Evolutionary conservation across 2,113 vertebrate genomes (phyloP), one percentile per base, ranked within the genome.

Genomic region (Cebus imitator): DNA sequence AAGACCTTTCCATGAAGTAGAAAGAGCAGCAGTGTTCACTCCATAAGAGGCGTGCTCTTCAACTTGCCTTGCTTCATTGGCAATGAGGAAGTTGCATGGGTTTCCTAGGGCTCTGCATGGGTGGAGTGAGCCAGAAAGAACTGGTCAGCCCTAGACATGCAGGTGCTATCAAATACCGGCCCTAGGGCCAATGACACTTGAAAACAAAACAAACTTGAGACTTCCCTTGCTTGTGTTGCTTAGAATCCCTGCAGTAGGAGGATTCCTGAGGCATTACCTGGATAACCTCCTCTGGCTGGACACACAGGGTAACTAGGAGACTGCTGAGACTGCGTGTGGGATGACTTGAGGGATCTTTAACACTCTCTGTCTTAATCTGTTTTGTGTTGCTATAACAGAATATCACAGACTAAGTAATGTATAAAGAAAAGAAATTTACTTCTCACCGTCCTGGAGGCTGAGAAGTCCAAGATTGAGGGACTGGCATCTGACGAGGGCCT

Each of bases 1-100:
- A 98, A 98, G 32, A 84, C 81, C 72, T 97, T 98, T 98, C 96
- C 48, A 48, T 40, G 85, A 95, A 98, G 68, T 79, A 93, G 88
- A 82, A 94, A 84, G 75, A 95, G 95, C 79, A 87, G 25, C 30
- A 7, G 43, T 8, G 76, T 73, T 97, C 78, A 66, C 98, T 98
- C 94, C 96, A 97, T 97, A 97, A 98, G 97, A 98, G 97, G 90
- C 80, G 43, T 87, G 90, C 50, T 21, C 68, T 87, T 73, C 11
- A 78, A 7, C 10, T 84, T 90, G 73, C 87, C 81, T 97, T 70
- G 73, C 91, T 96, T 97, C 79, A 91, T 96, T 92, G 84, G 48
- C 96, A 96, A 93, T 81, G 61, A 85, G 90, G 96, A 91, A 45
- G 73, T 84, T 97, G 80, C 61, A n/a, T 92, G 94, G 48, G 50